Conservation (phyloP, 2,888 invertebrate genomes). For the Rhogogaster chlorosoma region DNA sequence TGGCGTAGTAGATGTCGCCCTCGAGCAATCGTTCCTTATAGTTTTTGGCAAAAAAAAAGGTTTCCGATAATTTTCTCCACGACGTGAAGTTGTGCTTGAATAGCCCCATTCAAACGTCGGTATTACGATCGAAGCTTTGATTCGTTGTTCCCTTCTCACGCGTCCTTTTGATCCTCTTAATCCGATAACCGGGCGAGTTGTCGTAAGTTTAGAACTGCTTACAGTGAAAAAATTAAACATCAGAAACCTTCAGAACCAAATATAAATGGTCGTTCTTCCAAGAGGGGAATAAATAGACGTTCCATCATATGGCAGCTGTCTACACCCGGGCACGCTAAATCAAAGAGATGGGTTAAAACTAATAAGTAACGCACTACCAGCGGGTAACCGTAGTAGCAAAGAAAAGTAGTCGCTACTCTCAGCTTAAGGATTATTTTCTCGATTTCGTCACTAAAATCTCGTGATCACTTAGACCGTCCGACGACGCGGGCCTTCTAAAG, state of each 20-base stretch:
- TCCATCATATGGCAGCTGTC: slow-evolving; percentile 68
- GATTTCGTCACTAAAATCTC: neutral
- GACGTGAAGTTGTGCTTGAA: neutral
- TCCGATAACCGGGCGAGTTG: slow-evolving; percentile 43
- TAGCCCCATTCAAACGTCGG: neutral
- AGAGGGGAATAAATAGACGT: slow-evolving; percentile 70
- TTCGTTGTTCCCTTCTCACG: neutral
- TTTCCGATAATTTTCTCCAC: neutral
- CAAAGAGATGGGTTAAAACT: slow-evolving; percentile 65
- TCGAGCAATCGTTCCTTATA: neutral
- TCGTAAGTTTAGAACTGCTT: slow-evolving; percentile 45
- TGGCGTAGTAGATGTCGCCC: slow-evolving; percentile 40
- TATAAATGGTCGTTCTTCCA: slow-evolving; percentile 61
- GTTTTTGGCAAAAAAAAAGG: neutral
- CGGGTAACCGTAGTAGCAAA: slow-evolving; percentile 38
- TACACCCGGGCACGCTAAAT: slow-evolving; percentile 65
- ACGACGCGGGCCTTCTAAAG: slow-evolving; percentile 18
- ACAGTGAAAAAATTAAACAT: slow-evolving; percentile 49
- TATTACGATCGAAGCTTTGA: slow-evolving; percentile 19
- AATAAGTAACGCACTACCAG: slow-evolving; percentile 56
- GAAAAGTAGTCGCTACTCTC: slow-evolving; percentile 9
- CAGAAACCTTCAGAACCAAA: slow-evolving; percentile 46
- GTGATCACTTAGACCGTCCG: neutral
- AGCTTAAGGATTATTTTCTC: slow-evolving; percentile 39
- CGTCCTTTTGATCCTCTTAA: slow-evolving; percentile 30